phyloP scores from a whole-genome alignment of 1,140 invertebrate genomes.

The Anastrepha obliqua region DNA sequence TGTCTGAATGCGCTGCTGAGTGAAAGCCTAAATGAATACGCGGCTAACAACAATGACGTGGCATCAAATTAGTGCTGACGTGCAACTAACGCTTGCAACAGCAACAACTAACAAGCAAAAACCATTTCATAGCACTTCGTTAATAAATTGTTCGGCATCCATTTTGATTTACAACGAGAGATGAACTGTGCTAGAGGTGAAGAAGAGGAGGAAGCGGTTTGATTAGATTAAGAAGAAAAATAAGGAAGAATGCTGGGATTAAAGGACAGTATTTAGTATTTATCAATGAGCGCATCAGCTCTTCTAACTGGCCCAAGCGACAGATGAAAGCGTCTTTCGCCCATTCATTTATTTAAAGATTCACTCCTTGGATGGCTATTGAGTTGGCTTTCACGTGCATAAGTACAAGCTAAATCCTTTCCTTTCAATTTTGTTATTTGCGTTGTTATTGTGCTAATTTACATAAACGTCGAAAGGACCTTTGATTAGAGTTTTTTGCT shows the following conservation, averaged over 20 bases:
- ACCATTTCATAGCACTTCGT: neutral
- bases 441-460: conserved; percentile 31
- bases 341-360: conserved; percentile 28
- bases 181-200: neutral
- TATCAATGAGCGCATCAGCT: conserved; percentile 8
- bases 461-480: neutral
- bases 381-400: neutral
- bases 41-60: conserved; percentile 4
- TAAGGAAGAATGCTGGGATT: neutral
- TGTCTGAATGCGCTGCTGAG: neutral
- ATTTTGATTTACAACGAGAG: conserved; percentile 19
- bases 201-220: neutral
- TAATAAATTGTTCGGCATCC: conserved; percentile 18
- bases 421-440: neutral
- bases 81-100: neutral
- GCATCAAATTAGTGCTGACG: conserved; percentile 18
- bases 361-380: neutral
- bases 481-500: conserved; percentile 25
- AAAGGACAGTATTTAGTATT: neutral
- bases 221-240: no score
- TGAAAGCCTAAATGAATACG: conserved; percentile 13
- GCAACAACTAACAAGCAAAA: neutral
- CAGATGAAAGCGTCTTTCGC: conserved; percentile 9
- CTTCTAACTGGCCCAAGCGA: neutral
- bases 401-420: neutral